phyloP scores from a whole-genome alignment of 30 jellyfish, hydroid and myxozoan genomes.

The Hydra vulgaris region DNA sequence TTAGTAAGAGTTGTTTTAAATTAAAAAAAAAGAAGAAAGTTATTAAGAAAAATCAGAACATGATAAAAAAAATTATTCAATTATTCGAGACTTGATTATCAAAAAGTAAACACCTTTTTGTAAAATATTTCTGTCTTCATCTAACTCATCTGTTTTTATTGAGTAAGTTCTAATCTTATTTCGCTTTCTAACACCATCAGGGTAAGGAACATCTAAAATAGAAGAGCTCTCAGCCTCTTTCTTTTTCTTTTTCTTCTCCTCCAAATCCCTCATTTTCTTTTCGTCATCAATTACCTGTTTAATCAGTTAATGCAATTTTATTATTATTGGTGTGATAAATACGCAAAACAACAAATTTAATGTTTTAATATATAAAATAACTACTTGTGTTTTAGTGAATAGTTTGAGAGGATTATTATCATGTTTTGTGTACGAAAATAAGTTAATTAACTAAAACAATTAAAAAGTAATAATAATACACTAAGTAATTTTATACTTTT shows the following conservation, averaged over 20 bases:
- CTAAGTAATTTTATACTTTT: too few relatives aligned
- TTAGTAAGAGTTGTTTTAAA: too few relatives aligned
- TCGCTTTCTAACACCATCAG: constrained; percentile 82
- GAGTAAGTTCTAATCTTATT: constrained; percentile 42
- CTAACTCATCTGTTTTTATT: constrained; percentile 59
- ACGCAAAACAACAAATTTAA: not conserved
- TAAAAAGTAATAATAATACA: too few relatives aligned
- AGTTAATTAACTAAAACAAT: too few relatives aligned
- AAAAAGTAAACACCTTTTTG: constrained; percentile 45
- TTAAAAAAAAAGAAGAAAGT: not conserved
- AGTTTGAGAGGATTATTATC: too few relatives aligned
- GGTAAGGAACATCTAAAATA: constrained; percentile 57
- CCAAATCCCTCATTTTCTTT: constrained; percentile 86
- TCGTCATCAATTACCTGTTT: constrained; percentile 94
- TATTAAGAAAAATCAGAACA: not conserved
- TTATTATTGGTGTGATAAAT: not conserved
- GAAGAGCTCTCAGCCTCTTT: constrained; percentile 16
- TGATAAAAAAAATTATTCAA: not conserved
- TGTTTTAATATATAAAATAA: too few relatives aligned
- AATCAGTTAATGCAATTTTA: not conserved
- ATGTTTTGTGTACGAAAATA: too few relatives aligned
- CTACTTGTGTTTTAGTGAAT: too few relatives aligned
- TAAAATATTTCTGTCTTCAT: constrained; percentile 69
- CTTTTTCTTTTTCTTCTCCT: constrained; percentile 63
- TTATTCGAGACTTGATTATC: not conserved